Conservation (phyloP, 2,888 invertebrate genomes). For the Aporophyla lueneburgensis region DNA sequence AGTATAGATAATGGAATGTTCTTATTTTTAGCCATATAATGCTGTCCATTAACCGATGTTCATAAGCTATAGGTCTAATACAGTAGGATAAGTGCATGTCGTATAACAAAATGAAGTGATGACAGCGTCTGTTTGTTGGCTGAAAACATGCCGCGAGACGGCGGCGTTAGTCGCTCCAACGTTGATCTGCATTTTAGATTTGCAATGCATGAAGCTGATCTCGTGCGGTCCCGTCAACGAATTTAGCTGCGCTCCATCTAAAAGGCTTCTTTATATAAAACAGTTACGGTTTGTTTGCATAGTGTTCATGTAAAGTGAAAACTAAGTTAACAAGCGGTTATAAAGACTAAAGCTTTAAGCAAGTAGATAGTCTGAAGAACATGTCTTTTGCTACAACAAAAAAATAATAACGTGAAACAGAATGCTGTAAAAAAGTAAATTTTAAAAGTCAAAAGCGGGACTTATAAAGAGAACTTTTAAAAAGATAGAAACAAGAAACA, state of each 20-base stretch:
- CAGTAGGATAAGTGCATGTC: conserved; percentile 13
- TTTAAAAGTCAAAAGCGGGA: too few relatives aligned
- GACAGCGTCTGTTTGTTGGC: neutral
- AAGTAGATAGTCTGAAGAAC: neutral
- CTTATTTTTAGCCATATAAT: too few relatives aligned
- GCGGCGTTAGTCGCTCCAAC: neutral
- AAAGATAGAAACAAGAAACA: too few relatives aligned
- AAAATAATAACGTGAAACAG: neutral
- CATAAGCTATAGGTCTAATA: neutral
- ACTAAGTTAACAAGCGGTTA: neutral
- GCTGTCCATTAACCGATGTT: too few relatives aligned
- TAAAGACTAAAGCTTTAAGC: neutral
- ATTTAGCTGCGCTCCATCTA: neutral
- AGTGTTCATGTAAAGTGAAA: neutral
- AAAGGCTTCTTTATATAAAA: neutral
- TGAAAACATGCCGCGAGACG: conserved; percentile 15
- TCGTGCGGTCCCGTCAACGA: conserved; percentile 3
- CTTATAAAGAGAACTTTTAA: too few relatives aligned
- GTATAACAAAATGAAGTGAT: conserved; percentile 18
- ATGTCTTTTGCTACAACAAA: neutral
- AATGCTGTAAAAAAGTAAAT: too few relatives aligned
- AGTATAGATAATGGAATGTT: too few relatives aligned
- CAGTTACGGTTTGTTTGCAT: neutral
- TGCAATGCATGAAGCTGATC: conserved; percentile 42
- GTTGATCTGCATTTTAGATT: conserved; percentile 25